These are phyloP conservation scores for Drosophila gunungcola DNA, from an alignment of 1,140 invertebrate genomes.

Conservation along the genomic window DNA sequence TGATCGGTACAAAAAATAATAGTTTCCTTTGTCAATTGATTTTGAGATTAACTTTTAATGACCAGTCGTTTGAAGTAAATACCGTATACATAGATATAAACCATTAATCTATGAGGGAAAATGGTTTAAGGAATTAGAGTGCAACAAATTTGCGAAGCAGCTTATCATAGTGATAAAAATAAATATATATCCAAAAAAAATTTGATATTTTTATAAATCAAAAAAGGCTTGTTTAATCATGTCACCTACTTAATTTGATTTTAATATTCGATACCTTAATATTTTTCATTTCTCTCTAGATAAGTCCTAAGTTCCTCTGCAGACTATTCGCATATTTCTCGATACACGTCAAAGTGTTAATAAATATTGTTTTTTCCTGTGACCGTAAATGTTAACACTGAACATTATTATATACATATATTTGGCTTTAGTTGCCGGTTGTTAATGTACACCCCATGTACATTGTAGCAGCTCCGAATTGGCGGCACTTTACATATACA, in stretches of 20 bases:
- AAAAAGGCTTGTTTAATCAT: no score
- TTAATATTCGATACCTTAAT: no score
- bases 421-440: conserved; percentile 20
- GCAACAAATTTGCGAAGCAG: no score
- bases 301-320: not conserved
- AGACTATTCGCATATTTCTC: conserved; percentile 3
- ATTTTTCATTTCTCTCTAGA: no score
- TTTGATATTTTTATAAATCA: no score
- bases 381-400: conserved; percentile 50
- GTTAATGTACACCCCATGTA: conserved; percentile 21
- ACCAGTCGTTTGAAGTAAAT: no score
- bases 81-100: no score
- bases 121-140: no score
- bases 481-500: conserved; percentile 51
- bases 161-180: no score
- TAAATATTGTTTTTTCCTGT: conserved; percentile 41
- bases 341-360: conserved; percentile 43
- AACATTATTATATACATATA: not conserved
- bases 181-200: no score
- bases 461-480: conserved; percentile 18
- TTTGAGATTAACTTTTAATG: not conserved
- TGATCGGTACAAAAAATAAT: not conserved
- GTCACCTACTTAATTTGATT: no score
- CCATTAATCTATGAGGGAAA: no score
- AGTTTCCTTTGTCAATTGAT: conserved; percentile 1